Evolutionary conservation across 2,113 vertebrate genomes (phyloP).

Genomic region (Eptatretus burgeri): DNA sequence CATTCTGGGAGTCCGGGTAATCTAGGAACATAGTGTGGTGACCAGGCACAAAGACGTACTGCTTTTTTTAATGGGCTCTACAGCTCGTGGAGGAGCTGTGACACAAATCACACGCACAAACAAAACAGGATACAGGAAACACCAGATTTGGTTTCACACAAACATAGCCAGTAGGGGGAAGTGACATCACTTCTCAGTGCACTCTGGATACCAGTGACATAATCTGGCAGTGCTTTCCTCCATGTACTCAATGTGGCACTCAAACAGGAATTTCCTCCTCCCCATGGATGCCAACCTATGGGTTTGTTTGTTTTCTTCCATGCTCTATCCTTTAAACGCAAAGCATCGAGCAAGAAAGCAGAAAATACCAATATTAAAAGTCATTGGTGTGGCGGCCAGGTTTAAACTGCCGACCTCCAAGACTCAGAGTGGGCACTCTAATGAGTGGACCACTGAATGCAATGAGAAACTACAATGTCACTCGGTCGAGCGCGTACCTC

Average conservation of each 20-base stretch:
- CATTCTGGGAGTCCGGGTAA: slow-evolving; percentile 78
- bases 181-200: too few species aligned
- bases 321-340: too few species aligned
- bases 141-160: too few species aligned
- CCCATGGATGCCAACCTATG: too few species aligned
- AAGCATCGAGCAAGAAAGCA: too few species aligned
- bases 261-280: background rate
- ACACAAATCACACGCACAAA: background rate
- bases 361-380: background rate
- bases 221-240: too few species aligned
- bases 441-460: background rate
- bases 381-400: background rate
- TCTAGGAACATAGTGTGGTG: slow-evolving; percentile 19
- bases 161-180: too few species aligned
- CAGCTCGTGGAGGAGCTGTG: background rate
- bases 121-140: background rate
- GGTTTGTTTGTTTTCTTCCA: too few species aligned
- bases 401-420: background rate
- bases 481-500: too few species aligned
- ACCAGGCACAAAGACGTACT: background rate
- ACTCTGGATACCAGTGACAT: too few species aligned
- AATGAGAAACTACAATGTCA: background rate
- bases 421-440: background rate
- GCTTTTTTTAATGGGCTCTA: background rate
- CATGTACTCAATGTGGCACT: background rate